These are phyloP conservation scores for Mionectes macconnelli DNA, from an alignment of 2,113 vertebrate species.

Conservation along the genomic window DNA sequence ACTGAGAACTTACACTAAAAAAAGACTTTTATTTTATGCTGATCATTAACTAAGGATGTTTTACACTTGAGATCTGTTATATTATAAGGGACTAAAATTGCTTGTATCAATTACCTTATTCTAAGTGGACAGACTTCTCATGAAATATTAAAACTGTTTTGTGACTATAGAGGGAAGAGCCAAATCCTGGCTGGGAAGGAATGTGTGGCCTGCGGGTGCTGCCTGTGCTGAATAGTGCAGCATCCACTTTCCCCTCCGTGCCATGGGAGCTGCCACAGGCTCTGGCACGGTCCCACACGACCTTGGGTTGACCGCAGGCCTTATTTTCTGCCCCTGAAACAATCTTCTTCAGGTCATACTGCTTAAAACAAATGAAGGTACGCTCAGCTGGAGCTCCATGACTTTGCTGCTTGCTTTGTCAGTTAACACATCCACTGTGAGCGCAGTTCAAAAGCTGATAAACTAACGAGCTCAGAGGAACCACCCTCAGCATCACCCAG, in stretches of 20 bases:
- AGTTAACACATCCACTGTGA: background rate
- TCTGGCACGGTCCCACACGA: accelerated
- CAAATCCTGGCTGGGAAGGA: background rate
- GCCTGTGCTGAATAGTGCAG: accelerated
- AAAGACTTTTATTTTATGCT: conserved; percentile 69
- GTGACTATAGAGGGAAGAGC: background rate
- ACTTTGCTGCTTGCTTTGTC: background rate
- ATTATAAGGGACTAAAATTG: conserved; percentile 55
- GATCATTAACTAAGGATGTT: conserved; percentile 69
- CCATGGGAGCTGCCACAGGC: background rate
- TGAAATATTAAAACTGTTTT: background rate
- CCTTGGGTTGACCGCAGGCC: background rate
- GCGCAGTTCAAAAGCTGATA: background rate
- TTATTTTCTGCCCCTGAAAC: background rate
- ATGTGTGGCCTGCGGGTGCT: background rate
- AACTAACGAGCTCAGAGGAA: background rate
- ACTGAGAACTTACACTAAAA: conserved; percentile 61
- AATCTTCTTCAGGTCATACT: background rate
- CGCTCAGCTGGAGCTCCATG: background rate
- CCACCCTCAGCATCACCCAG: background rate
- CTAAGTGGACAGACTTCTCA: conserved; percentile 18
- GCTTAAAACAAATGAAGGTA: background rate
- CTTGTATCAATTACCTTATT: conserved; percentile 59
- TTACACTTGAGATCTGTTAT: conserved; percentile 63
- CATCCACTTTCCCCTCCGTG: background rate